Evolutionary conservation across 2,797 vertebrate genomes (phyloP).

Genomic region (Pseudochromis fuscus): DNA sequence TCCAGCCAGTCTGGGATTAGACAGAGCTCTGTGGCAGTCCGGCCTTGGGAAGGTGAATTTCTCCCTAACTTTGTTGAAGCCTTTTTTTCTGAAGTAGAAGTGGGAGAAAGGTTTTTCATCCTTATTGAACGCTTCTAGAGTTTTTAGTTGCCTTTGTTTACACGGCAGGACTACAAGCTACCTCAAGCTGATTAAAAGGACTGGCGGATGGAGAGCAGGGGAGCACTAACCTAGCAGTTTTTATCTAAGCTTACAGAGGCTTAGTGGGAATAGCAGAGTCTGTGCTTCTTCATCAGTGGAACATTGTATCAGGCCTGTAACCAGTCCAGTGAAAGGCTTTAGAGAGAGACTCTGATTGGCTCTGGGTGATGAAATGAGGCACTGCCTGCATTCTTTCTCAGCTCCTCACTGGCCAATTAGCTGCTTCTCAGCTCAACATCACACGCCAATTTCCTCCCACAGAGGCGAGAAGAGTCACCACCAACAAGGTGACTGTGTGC

Average conservation of each 20-base stretch:
- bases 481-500: conserved; percentile 43
- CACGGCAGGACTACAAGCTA: conserved; percentile 52
- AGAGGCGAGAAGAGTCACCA: conserved; percentile 36
- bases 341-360: conserved; percentile 51
- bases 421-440: conserved; percentile 53
- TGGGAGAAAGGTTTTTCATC: conserved; percentile 38
- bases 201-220: conserved; percentile 49
- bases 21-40: conserved; percentile 44
- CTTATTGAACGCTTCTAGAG: conserved; percentile 49
- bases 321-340: conserved; percentile 44
- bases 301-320: conserved; percentile 50
- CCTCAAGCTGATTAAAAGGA: conserved; percentile 69
- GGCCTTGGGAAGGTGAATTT: conserved; percentile 58
- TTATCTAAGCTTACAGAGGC: conserved; percentile 66
- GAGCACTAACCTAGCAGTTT: conserved; percentile 55
- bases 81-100: conserved; percentile 59
- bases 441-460: conserved; percentile 27
- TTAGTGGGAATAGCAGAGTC: conserved; percentile 58
- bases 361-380: conserved; percentile 43
- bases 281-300: conserved; percentile 59
- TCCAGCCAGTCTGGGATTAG: conserved; percentile 70
- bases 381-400: conserved; percentile 35
- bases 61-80: conserved; percentile 50
- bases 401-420: conserved; percentile 62
- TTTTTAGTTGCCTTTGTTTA: conserved; percentile 68